Evolutionary conservation across 2,797 vertebrate genomes (phyloP), one percentile per base, ranked within the genome.

Genomic region (Toxotes lorentzi): DNA sequence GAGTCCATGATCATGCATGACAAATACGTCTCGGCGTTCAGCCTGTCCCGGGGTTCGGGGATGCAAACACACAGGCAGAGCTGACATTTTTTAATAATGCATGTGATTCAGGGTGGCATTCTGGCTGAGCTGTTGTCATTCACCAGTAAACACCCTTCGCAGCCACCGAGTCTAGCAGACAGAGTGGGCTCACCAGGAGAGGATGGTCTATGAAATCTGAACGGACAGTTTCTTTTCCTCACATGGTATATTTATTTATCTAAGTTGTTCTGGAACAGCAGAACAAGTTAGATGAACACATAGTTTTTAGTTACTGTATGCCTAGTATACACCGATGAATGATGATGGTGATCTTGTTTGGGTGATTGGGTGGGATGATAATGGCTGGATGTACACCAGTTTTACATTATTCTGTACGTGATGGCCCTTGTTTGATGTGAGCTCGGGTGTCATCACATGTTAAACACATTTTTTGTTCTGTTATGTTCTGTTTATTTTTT

Each of bases 31-130:
- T 65, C 30, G 8, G 54, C 2, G 24, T 70, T 77, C 74, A 61
- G 71, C 35, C 78, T 79, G 71, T 72, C 83, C 78, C 63, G 35
- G 50, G 64, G 66, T 67, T 51, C 35, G 35, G 51, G 48, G 81
- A 78, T 53, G 62, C 74, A 88, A 83, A 88, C 85, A 81, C 63
- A 51, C 63, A 81, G 85, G 69, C 82, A 86, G 76, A 43, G 63
- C 70, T 91, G 90, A 88, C 87, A 90, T 92, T 86, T 91, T 86
- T 92, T 74, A 93, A 90, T 94, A 93, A 92, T 92, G 84, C 80
- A 92, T 91, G 79, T n/a, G 59, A 81, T 79, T 83, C 78, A 53
- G 79, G 78, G 72, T 80, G 77, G 76, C 80, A 92, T 95, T 95
- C 88, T 93, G 89, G 90, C 79, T 88, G 82, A 82, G 70, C 74